Evolutionary conservation across 2,888 invertebrate species (phyloP).

Genomic region (Quadroppia sp.): DNA sequence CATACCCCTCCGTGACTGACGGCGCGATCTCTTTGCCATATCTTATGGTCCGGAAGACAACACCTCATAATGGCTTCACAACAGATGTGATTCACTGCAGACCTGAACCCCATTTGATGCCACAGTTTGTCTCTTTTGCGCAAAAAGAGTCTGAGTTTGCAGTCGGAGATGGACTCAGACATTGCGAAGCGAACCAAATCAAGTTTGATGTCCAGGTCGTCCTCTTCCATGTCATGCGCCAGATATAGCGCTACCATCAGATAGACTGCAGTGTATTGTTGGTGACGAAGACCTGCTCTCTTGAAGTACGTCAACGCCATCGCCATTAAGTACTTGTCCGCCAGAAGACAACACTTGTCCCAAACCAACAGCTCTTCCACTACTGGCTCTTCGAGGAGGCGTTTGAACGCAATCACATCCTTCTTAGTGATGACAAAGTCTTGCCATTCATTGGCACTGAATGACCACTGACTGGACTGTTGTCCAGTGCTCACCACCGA

Average conservation of each 20-base stretch:
- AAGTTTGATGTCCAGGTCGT: conserved; percentile 57
- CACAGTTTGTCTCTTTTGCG: conserved; percentile 53
- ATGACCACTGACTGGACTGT: background rate
- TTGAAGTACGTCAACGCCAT: conserved; percentile 61
- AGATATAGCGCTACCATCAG: conserved; percentile 60
- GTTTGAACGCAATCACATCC: background rate
- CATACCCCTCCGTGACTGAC: conserved; percentile 30
- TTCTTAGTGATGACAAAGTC: background rate
- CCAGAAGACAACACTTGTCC: conserved; percentile 57
- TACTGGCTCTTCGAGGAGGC: background rate
- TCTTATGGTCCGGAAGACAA: conserved; percentile 1
- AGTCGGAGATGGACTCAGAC: conserved; percentile 47
- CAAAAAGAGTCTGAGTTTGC: conserved; percentile 51
- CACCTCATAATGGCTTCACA: conserved; percentile 53
- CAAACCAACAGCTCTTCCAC: conserved; percentile 49
- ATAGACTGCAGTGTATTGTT: conserved; percentile 57
- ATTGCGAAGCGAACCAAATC: conserved; percentile 57
- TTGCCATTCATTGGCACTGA: background rate
- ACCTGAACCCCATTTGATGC: conserved; percentile 56
- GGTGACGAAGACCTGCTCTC: conserved; percentile 55
- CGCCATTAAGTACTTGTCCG: conserved; percentile 60
- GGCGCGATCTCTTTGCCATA: conserved; percentile 2
- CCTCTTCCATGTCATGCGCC: conserved; percentile 62
- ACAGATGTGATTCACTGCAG: conserved; percentile 56
- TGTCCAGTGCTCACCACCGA: background rate